These are phyloP conservation scores for Cervus canadensis DNA, from an alignment of 2,113 vertebrate genomes.

Conservation along the genomic window DNA sequence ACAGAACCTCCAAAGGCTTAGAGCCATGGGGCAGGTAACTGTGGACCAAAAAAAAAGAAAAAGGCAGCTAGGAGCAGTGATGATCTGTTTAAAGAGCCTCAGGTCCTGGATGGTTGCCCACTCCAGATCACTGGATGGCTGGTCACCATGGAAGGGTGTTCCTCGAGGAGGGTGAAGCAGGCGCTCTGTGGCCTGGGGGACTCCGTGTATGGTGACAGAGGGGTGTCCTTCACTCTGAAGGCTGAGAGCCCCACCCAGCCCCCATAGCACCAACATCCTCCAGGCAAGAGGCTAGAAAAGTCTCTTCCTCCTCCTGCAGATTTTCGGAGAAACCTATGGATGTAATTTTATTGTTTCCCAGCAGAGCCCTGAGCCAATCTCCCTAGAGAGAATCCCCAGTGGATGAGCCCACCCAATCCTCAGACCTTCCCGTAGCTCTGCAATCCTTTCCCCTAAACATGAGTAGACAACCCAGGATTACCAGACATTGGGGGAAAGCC, in stretches of 20 bases:
- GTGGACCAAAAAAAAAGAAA: neutral
- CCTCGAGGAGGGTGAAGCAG: neutral
- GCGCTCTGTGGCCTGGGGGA: neutral
- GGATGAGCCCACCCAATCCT: neutral
- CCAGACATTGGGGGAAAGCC: neutral
- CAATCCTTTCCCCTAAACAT: neutral
- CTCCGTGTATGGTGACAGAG: neutral
- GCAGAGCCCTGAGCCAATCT: accelerated
- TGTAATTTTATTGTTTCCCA: neutral
- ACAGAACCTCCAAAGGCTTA: neutral
- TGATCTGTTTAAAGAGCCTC: neutral
- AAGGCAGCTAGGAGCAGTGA: neutral
- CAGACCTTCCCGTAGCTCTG: neutral
- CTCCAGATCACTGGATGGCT: neutral
- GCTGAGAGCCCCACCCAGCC: neutral
- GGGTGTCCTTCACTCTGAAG: neutral
- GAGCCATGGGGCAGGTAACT: neutral
- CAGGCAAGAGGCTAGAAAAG: neutral
- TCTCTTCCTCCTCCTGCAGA: neutral
- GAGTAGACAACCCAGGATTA: no score
- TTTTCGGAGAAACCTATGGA: neutral
- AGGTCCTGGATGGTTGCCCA: neutral
- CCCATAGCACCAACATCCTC: neutral
- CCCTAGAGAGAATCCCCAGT: neutral
- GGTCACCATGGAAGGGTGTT: accelerated